Evolutionary conservation across 2,113 vertebrate species (phyloP), one percentile per base, ranked within the genome.

Genomic region (Hystrix brachyura): DNA sequence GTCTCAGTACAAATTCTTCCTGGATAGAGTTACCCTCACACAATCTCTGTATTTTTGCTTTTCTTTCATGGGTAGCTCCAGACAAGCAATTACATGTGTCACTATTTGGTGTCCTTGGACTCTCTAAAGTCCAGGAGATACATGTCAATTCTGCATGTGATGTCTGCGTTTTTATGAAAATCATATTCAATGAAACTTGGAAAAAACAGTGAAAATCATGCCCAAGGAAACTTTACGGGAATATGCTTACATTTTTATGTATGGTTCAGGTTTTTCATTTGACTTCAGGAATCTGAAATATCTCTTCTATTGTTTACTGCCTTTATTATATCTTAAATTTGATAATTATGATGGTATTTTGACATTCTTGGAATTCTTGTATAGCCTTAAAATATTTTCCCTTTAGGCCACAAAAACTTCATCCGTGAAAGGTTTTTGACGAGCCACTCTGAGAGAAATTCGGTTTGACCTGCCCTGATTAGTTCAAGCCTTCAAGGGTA

Each of bases 261-360:
- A 14, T n/a, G 13, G 18, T 46, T 90, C 7, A 6, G 46, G 5
- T 64, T 69, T 57, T 46, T 19, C 18, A 72, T 60, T 90, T 59
- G 15, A 80, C 27, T 64, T 72, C 17, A 43, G 55, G 25, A 29
- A n/a, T 43, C n/a, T 23, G 43, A 64, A n/a, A 46, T 74, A 72
- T 62, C 12, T 85, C 62, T 82, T 76, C 65, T 43, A 38, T 81
- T 84, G 23, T 85, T 71, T 72, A 71, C 43, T 90, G 29, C 48
- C 64, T 74, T 87, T 18, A 23, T 74, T 81, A 93, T 51, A 43
- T 80, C 81, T 94, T 74, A 48, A 59, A 87, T 34, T 82, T 82
- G 34, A 25, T 74, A 74, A 76, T 67, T 87, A 9, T 81, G 72
- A 91, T 34, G 72, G 18, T 57, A 53, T 32, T 51, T 71, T 38